Evolutionary conservation across 2,113 vertebrate species (phyloP), one percentile per base, ranked within the genome.

Genomic region (Barbus barbus): DNA sequence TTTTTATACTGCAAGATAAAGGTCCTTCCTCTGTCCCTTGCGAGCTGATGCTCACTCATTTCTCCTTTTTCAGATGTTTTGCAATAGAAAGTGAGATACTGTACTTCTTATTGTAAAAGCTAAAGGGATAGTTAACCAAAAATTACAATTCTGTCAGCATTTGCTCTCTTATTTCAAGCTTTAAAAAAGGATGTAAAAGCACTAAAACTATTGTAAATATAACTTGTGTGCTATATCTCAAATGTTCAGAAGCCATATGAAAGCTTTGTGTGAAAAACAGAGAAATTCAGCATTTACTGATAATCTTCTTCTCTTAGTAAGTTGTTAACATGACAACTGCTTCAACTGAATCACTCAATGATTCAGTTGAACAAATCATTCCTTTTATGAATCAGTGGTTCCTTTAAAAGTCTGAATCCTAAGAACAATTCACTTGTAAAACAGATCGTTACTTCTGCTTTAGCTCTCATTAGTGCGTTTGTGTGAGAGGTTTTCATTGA

Each of bases 31-130:
- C 77, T 83, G 24, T 69, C 20, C 41, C 41, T 22, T 24, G 31
- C 56, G n/a, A 36, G 31, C 22, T 69, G 20, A 41, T 71, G 61
- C 78, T 69, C 20, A 36, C 41, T 78, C 63, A 83, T 81, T 83
- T 88, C 77, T 81, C 41, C 72, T 85, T 87, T 85, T 67, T 14
- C 7, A 41, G n/a, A 56, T 56, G 46, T 76, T 81, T 36, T 24
- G 20, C 82, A 84, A 77, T 20, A 9, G 16, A 33, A 36, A 60
- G 26, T 41, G 26, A 28, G 24, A 48, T 46, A 33, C 3, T 63
- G 22, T 28, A 65, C 18, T 44, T 65, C 7, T 18, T 28, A 22
- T 33, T 51, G 8, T 26, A 4, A 26, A 71, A n/a, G 67, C 36
- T 71, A 71, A 38, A 71, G 67, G 67, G 36, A 71, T 5, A 5